phyloP scores from a whole-genome alignment of 2,113 vertebrate species.

The Dasypus novemcinctus region DNA sequence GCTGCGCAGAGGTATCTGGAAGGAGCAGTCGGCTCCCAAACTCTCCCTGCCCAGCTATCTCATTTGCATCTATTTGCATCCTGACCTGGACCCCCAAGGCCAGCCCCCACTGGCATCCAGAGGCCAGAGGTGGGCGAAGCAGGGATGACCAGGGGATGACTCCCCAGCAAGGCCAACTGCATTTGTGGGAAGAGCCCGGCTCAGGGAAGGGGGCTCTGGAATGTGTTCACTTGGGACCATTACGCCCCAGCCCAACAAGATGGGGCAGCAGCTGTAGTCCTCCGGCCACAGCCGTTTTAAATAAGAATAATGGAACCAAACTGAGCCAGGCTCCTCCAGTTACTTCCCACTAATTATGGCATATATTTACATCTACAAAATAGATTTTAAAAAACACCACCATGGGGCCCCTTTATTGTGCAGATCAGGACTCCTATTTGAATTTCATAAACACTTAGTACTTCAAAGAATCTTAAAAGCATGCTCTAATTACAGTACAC shows the following conservation, averaged over 20 bases:
- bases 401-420: constrained; percentile 89
- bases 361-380: constrained; percentile 89
- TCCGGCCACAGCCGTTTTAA: constrained; percentile 85
- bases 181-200: background rate
- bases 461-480: constrained; percentile 96
- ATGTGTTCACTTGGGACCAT: constrained; percentile 71
- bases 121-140: background rate
- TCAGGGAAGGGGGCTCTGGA: constrained; percentile 47
- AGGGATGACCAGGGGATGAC: background rate
- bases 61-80: constrained; percentile 77
- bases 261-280: constrained; percentile 79
- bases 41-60: constrained; percentile 13
- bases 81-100: constrained; percentile 27
- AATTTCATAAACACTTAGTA: constrained; percentile 96
- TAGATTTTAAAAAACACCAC: constrained; percentile 82
- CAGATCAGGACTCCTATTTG: constrained; percentile 93
- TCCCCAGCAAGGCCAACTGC: background rate
- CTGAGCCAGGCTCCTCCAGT: constrained; percentile 81
- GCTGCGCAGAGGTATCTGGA: background rate
- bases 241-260: constrained; percentile 75
- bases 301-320: constrained; percentile 85
- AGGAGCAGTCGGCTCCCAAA: constrained; percentile 38
- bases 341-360: constrained; percentile 87
- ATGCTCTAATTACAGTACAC: constrained; percentile 88
- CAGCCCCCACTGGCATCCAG: background rate